Percentiles rank a stretch among this genome's conserved stretches.
Evolutionary conservation across 2,113 vertebrate species (phyloP).

Genomic region (Rousettus leschenaultii): DNA sequence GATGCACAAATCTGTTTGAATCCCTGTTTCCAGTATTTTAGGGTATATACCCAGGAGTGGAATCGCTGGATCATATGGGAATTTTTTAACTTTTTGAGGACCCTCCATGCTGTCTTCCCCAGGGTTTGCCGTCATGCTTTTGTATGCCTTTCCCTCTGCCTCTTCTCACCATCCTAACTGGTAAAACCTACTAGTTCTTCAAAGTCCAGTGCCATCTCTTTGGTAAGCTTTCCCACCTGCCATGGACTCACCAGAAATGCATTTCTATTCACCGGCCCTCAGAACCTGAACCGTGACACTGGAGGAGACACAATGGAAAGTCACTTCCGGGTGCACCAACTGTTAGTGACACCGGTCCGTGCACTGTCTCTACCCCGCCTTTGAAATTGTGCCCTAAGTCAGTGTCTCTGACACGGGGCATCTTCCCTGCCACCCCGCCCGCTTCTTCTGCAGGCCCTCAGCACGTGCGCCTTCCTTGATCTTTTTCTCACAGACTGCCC

Average conservation of each 20-base stretch:
- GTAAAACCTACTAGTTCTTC: not conserved
- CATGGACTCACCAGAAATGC: not conserved
- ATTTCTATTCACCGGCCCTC: not conserved
- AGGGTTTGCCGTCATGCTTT: fast-evolving
- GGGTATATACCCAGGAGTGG: not conserved
- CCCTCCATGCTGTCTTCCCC: fast-evolving
- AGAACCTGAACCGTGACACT: not conserved
- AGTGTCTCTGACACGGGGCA: not conserved
- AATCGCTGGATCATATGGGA: fast-evolving
- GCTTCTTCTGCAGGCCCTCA: fast-evolving
- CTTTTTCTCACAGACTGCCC: not conserved
- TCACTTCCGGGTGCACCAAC: not conserved
- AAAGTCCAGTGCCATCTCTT: not conserved
- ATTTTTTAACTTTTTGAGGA: not conserved
- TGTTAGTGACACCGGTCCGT: too few relatives aligned
- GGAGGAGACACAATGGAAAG: not conserved
- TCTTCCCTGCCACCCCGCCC: fast-evolving
- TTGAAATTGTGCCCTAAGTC: not conserved
- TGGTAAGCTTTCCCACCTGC: not conserved
- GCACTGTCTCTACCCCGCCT: fast-evolving
- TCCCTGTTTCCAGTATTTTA: not conserved
- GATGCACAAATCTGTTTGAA: fast-evolving
- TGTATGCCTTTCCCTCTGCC: not conserved
- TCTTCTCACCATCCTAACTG: not conserved
- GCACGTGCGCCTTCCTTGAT: not conserved